Evolutionary conservation across 2,113 vertebrate species (phyloP), one percentile per base, ranked within the genome.

Genomic region (Dolichotis patagonum): DNA sequence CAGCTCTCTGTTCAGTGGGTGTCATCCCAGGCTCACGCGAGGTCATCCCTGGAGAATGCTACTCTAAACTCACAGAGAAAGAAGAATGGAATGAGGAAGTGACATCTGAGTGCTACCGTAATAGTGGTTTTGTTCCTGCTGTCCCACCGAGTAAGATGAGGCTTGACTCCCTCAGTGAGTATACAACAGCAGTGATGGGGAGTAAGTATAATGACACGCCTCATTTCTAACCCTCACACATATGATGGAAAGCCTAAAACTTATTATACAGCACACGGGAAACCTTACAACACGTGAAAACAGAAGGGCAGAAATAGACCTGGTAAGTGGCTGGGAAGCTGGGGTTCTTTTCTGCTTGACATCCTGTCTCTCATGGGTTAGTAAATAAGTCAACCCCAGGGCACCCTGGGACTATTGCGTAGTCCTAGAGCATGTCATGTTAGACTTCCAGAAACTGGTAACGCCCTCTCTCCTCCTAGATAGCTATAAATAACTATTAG

Each of bases 41-140:
- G 41, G 71, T n/a, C 65, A 71, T 9, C 13, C 65, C 85, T 84
- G 67, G 52, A 80, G 71, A 89, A 87, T 87, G 65, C 46, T 62
- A 92, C 8, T 58, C 4, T 90, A 49, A 46, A 56, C 26, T 90
- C 62, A 35, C 28, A 20, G 77, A 30, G 28, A 26, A 81, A 73
- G 60, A 80, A 81, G 30, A 77, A 3, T 5, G 13, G 26, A 60
- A 77, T 65, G 22, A 73, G 24, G 54, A 63, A 95, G 65, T 54
- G 62, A 16, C n/a, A 28, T 67, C 19, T 43, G 49, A 80, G 16
- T 69, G 13, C 78, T 63, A n/a, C 32, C 73, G 54, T 9, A 35
- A 71, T 78, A 87, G 83, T 14, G 52, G 5, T 80, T 92, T 94
- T 87, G 60, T 38, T 52, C 26, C 75, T 84, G 38, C 2, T 67